Percentiles rank a stretch among this genome's conserved stretches.
phyloP scores from a whole-genome alignment of 2,797 vertebrate species.

The Poecilia picta region DNA sequence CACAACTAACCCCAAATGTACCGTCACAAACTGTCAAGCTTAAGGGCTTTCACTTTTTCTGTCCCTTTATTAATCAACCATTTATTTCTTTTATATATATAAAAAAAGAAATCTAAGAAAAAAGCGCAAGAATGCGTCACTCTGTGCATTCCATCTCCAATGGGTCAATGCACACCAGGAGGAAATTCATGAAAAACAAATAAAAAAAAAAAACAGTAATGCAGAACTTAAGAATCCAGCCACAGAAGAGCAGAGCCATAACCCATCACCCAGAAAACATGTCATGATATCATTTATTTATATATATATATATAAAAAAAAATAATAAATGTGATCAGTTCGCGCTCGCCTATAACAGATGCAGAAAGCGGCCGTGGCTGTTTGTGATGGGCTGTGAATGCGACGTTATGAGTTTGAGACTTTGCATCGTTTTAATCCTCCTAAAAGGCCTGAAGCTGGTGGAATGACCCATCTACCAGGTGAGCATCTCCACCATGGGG shows the following conservation, averaged over 20 bases:
- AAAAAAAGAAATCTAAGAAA: conserved; percentile 23
- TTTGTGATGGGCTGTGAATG: conserved; percentile 69
- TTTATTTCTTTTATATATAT: conserved; percentile 59
- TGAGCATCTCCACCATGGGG: conserved; percentile 28
- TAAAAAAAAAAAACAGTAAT: background rate
- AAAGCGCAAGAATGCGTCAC: conserved; percentile 62
- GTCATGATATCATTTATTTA: conserved; percentile 62
- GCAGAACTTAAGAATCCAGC: conserved; percentile 63
- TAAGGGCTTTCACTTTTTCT: conserved; percentile 44
- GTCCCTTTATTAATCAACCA: conserved; percentile 69
- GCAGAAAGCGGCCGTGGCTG: conserved; percentile 67
- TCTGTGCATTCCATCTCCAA: conserved; percentile 68
- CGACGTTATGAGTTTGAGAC: conserved; percentile 50
- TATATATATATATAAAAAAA: no score
- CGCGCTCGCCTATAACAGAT: conserved; percentile 62
- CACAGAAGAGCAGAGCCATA: conserved; percentile 45
- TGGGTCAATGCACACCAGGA: conserved; percentile 73
- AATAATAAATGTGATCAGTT: conserved; percentile 68
- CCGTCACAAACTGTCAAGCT: conserved; percentile 64
- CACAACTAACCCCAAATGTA: conserved; percentile 55
- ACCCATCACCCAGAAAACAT: conserved; percentile 68
- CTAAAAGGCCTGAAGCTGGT: conserved; percentile 33
- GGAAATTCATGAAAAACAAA: background rate
- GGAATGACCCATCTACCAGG: conserved; percentile 28
- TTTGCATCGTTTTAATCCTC: conserved; percentile 43